A percentile compares a stretch with the other conserved stretches of the same genome.
These are phyloP conservation scores for Leucopsar rothschildi DNA, from an alignment of 2,113 vertebrate genomes.

Conservation along the genomic window DNA sequence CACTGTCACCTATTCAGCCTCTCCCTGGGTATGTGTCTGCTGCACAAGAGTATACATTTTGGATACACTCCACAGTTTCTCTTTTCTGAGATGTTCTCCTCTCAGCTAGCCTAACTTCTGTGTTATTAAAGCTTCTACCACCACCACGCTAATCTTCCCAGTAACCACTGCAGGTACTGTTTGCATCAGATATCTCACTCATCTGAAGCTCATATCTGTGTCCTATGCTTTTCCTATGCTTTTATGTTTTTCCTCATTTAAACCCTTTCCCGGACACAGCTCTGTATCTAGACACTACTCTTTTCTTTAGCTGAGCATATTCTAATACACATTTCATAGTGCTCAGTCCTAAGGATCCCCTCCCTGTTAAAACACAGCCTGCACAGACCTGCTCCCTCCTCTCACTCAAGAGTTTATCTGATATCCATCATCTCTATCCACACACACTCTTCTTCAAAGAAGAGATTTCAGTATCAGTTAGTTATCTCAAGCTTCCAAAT, in stretches of 20 bases:
- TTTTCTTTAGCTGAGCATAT: neutral
- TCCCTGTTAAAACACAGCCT: neutral
- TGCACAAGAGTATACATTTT: neutral
- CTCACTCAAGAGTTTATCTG: neutral
- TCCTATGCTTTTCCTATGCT: neutral
- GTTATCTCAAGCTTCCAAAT: neutral
- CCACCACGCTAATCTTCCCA: neutral
- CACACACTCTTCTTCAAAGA: neutral
- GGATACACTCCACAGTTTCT: neutral
- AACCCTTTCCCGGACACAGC: neutral
- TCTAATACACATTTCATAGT: neutral
- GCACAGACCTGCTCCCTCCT: neutral
- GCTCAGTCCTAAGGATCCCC: neutral
- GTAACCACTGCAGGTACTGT: neutral
- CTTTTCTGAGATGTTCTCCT: neutral
- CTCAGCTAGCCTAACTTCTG: neutral
- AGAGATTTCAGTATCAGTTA: neutral
- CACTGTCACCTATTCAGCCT: neutral
- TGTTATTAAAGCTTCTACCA: neutral
- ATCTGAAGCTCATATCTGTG: accelerated
- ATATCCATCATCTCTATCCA: neutral
- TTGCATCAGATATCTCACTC: neutral
- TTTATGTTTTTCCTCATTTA: neutral
- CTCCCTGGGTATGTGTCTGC: neutral
- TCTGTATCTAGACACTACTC: neutral